phyloP scores from a whole-genome alignment of 92 coral and sea anemone genomes.

The Nematostella vectensis region DNA sequence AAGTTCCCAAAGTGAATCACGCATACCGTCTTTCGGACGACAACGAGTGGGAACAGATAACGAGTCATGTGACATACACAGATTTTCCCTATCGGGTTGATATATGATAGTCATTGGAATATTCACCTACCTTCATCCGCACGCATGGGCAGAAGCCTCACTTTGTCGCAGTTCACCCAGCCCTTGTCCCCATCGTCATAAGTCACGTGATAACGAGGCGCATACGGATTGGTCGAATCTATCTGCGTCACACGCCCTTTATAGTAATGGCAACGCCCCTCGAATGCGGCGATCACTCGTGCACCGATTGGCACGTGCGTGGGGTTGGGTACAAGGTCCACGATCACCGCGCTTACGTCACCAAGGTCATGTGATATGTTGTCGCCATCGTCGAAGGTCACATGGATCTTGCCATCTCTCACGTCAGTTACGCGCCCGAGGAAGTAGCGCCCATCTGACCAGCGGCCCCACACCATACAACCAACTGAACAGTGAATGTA shows the following conservation, averaged over 20 bases:
- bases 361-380: slow-evolving; percentile 30
- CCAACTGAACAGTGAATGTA: too few species aligned
- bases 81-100: too few species aligned
- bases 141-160: slow-evolving; percentile 34
- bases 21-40: too few species aligned
- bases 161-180: slow-evolving; percentile 35
- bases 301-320: slow-evolving; percentile 35
- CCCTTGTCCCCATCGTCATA: slow-evolving; percentile 59
- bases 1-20: too few species aligned
- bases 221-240: slow-evolving; percentile 23
- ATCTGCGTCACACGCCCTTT: slow-evolving; percentile 39
- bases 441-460: slow-evolving; percentile 47
- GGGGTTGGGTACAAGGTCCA: slow-evolving; percentile 34
- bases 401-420: slow-evolving; percentile 30
- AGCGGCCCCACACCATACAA: slow-evolving; percentile 25
- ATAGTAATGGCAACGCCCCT: slow-evolving; percentile 18
- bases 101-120: too few species aligned
- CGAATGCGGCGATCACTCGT: slow-evolving; percentile 36
- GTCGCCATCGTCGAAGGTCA: slow-evolving; percentile 56
- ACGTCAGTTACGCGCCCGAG: slow-evolving; percentile 32
- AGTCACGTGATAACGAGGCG: slow-evolving; percentile 31
- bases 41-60: too few species aligned
- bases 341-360: slow-evolving; percentile 39
- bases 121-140: slow-evolving; percentile 25
- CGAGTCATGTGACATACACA: too few species aligned